phyloP scores from a whole-genome alignment of 2,888 invertebrate genomes.

The Zonitis immaculata region DNA sequence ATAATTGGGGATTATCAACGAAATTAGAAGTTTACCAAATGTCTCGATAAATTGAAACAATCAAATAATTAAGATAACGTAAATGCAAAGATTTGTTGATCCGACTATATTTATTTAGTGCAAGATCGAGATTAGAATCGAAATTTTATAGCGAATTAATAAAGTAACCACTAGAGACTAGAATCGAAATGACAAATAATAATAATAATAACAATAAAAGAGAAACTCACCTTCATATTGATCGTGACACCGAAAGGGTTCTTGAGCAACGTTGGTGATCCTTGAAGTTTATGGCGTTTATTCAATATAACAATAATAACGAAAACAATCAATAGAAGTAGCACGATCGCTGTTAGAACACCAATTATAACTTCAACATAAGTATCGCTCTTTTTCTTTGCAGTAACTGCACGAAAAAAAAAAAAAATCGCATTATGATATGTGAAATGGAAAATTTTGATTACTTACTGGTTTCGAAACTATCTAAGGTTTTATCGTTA shows the following conservation, averaged over 20 bases:
- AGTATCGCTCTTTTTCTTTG: slow-evolving; percentile 54
- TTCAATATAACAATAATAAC: slow-evolving; percentile 58
- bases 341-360: slow-evolving; percentile 61
- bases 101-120: too few species aligned
- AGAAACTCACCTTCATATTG: slow-evolving; percentile 58
- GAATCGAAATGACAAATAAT: too few species aligned
- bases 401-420: slow-evolving; percentile 48
- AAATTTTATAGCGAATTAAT: too few species aligned
- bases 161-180: too few species aligned
- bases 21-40: too few species aligned
- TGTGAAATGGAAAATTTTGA: background rate
- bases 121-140: too few species aligned
- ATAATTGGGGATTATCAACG: too few species aligned
- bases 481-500: slow-evolving; percentile 51
- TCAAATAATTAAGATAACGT: too few species aligned
- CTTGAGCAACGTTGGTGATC: slow-evolving; percentile 57
- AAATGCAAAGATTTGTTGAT: too few species aligned
- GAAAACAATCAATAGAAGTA: slow-evolving; percentile 60
- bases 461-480: slow-evolving; percentile 57
- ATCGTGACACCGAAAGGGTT: slow-evolving; percentile 62
- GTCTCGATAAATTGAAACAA: too few species aligned
- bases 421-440: slow-evolving; percentile 6
- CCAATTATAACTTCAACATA: slow-evolving; percentile 61
- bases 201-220: too few species aligned
- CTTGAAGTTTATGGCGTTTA: slow-evolving; percentile 57